Evolutionary conservation across 2,888 invertebrate species (phyloP).

Genomic region (Nesidiocoris tenuis): DNA sequence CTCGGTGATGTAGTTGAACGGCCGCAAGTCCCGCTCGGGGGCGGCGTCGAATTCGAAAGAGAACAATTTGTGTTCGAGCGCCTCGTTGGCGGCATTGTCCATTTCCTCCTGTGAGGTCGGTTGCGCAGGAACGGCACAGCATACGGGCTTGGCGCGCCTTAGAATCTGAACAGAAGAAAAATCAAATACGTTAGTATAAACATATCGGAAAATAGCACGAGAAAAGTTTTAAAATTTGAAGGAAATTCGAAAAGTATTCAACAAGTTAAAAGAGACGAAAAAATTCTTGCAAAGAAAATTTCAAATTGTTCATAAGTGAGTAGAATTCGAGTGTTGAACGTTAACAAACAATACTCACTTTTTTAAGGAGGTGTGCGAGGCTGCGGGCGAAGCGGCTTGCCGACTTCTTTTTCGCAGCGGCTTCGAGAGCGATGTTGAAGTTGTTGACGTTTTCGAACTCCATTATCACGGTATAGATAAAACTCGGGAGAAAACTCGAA

Average conservation of each 20-base stretch:
- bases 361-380: slow-evolving; percentile 46
- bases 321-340: too few species aligned
- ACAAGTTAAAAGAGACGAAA: background rate
- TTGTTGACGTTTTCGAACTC: slow-evolving; percentile 49
- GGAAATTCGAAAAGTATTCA: background rate
- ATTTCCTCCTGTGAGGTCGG: slow-evolving; percentile 41
- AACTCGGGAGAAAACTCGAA: background rate
- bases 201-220: background rate
- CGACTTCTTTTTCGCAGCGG: slow-evolving; percentile 42
- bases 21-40: slow-evolving; percentile 41
- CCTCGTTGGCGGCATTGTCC: slow-evolving; percentile 45
- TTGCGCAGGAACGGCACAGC: slow-evolving; percentile 14
- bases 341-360: slow-evolving; percentile 48
- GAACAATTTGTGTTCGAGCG: slow-evolving; percentile 39
- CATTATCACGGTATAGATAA: slow-evolving; percentile 23
- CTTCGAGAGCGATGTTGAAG: slow-evolving; percentile 48
- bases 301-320: too few species aligned
- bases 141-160: slow-evolving; percentile 44
- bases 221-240: background rate
- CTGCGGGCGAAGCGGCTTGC: slow-evolving; percentile 36
- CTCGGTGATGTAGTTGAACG: slow-evolving; percentile 40
- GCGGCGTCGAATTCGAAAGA: slow-evolving; percentile 5
- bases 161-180: slow-evolving; percentile 45
- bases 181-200: slow-evolving; percentile 33
- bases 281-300: too few species aligned